These are phyloP conservation scores for Globicephala melas DNA, from an alignment of 2,113 vertebrate genomes.

Conservation along the genomic window DNA sequence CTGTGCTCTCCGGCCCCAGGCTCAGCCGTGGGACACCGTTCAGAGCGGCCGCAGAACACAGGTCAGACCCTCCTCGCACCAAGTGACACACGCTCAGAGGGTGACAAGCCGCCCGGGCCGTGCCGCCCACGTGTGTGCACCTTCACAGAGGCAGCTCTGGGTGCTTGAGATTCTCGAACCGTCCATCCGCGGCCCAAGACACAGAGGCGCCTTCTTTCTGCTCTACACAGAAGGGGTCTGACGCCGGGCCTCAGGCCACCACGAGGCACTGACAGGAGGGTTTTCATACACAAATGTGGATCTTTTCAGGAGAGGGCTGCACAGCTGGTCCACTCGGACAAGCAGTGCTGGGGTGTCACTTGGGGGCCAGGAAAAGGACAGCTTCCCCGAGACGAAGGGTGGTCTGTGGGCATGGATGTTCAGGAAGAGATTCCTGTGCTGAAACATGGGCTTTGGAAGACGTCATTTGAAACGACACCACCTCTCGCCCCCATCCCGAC, in stretches of 20 bases:
- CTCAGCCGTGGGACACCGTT: neutral
- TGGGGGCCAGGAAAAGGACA: neutral
- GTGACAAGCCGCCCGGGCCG: neutral
- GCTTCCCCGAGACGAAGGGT: neutral
- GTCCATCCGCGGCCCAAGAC: accelerated
- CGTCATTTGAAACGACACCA: accelerated
- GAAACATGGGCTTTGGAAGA: neutral
- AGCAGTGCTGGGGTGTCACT: accelerated
- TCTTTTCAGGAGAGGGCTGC: neutral
- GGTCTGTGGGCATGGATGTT: accelerated
- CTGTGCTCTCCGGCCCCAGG: neutral
- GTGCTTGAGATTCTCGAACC: neutral
- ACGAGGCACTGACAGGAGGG: too few species aligned
- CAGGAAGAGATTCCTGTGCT: too few species aligned
- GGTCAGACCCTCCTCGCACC: neutral
- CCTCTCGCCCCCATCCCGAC: neutral
- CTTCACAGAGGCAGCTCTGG: neutral
- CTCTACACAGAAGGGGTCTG: neutral
- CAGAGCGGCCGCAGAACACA: neutral
- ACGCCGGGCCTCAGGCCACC: accelerated
- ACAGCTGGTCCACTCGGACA: accelerated
- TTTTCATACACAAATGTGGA: neutral
- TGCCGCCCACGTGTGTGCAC: accelerated
- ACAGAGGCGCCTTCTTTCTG: too few species aligned
- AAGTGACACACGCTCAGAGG: neutral